Conservation (phyloP, 1,140 invertebrate species). For the Hycleus cichorii region DNA sequence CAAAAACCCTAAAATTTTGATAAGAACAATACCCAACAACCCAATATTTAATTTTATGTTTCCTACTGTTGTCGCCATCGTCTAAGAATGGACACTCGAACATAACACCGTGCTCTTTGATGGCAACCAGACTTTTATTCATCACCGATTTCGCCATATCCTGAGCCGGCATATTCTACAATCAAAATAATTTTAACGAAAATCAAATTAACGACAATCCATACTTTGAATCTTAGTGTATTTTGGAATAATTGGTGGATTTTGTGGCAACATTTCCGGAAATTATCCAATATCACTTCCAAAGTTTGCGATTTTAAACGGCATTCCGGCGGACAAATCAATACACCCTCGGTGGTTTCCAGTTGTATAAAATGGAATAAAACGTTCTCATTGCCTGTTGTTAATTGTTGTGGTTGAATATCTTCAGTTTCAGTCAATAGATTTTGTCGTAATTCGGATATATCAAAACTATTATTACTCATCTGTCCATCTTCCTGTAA, state of each 20-base stretch:
- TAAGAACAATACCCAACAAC: slow-evolving; percentile 39
- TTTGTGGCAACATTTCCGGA: slow-evolving; percentile 56
- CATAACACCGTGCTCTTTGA: slow-evolving; percentile 66
- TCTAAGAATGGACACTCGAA: slow-evolving; percentile 46
- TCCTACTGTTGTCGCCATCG: slow-evolving; percentile 30
- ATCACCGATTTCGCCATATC: slow-evolving; percentile 50
- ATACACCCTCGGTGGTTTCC: slow-evolving; percentile 56
- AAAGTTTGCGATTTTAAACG: slow-evolving; percentile 43
- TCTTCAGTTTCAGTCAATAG: slow-evolving; percentile 64
- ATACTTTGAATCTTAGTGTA: slow-evolving; percentile 55
- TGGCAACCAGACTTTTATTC: slow-evolving; percentile 65
- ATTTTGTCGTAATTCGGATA: slow-evolving; percentile 63
- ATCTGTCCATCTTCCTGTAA: slow-evolving; percentile 54
- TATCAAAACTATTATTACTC: slow-evolving; percentile 53
- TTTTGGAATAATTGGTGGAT: slow-evolving; percentile 66
- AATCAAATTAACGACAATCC: slow-evolving; percentile 9
- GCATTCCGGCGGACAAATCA: slow-evolving; percentile 53
- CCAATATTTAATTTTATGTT: slow-evolving; percentile 38
- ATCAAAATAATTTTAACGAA: slow-evolving; percentile 18
- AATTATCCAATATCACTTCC: slow-evolving; percentile 56
- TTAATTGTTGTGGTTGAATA: slow-evolving; percentile 54
- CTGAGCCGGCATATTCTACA: slow-evolving; percentile 50
- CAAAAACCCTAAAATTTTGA: slow-evolving; percentile 1
- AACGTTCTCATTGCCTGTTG: slow-evolving; percentile 56
- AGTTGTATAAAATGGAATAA: slow-evolving; percentile 62